Evolutionary conservation across 2,888 invertebrate species (phyloP), one percentile per base, ranked within the genome.

Genomic region (Phorcus lineatus): DNA sequence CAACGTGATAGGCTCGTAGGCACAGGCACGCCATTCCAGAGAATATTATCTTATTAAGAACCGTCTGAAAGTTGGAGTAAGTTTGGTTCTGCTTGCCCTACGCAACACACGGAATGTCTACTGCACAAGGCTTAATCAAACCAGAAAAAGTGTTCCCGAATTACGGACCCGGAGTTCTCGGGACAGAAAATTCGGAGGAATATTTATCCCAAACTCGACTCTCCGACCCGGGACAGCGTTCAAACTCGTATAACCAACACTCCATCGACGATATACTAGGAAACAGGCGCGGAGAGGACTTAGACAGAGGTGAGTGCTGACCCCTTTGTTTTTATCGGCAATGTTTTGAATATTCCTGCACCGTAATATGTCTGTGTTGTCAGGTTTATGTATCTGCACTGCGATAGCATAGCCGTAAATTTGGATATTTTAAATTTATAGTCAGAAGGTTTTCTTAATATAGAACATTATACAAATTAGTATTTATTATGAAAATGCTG

Each of bases 201-300:
- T 74, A 47, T 52, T 52, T 74, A 52, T 47, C 74, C 13, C 52
- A 47, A n/a, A 74, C 24, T 52, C 40, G 52, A 47, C 19, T 74
- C 24, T 24, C 52, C 7, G 74, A 74, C 40, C 22, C 40, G 28
- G 74, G n/a, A 19, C 74, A 74, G 52, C 40, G 74, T 47, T 22
- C 74, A 22, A 52, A 16, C 11, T 52, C 52, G 11, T 78, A 75
- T 28, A 90, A 88, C 74, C 88, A 88, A 9, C 90, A 90, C 79
- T 86, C 88, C 67, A 90, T 90, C 62, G 90, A 90, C 66, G 90
- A 88, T 47, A 90, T 90, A 47, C 83, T 90, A n/a, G 87, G 88
- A 7, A 88, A 84, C 77, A 82, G 84, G 24, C 78, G 85, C 40
- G 83, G 82, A 77, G 85, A 85, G 36, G 86, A 85, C 24, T 80